Percentiles rank a stretch among this genome's conserved stretches.
These are phyloP conservation scores for Cataglyphis rosenhaueri DNA, from an alignment of 2,888 invertebrate genomes.

Conservation along the genomic window DNA sequence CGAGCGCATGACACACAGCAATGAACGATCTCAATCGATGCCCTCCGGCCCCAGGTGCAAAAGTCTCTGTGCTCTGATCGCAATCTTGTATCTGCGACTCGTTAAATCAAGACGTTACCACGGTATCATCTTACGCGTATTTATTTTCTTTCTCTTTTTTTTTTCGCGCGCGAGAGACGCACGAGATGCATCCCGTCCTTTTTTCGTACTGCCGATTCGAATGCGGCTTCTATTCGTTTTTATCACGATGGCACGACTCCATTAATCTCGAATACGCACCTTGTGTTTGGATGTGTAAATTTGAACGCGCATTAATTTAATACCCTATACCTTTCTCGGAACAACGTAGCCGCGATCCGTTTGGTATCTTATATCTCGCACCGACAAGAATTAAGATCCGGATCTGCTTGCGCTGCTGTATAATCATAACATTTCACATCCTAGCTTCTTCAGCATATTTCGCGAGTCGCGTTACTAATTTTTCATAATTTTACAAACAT, in stretches of 20 bases:
- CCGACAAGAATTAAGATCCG: conserved; percentile 11
- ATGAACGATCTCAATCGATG: conserved; percentile 76
- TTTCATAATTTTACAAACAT: background rate
- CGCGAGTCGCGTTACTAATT: background rate
- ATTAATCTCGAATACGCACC: conserved; percentile 52
- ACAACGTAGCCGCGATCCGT: conserved; percentile 43
- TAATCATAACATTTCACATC: background rate
- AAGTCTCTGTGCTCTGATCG: conserved; percentile 50
- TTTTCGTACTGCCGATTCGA: conserved; percentile 40
- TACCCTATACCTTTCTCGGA: conserved; percentile 47
- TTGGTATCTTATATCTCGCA: conserved; percentile 26
- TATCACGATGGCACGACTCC: conserved; percentile 34
- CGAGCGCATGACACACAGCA: conserved; percentile 66
- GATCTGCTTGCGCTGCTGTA: background rate
- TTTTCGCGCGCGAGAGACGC: background rate
- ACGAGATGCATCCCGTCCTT: background rate
- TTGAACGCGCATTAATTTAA: conserved; percentile 52
- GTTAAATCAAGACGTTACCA: conserved; percentile 57
- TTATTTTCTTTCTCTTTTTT: conserved; percentile 20
- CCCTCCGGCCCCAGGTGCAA: conserved; percentile 66
- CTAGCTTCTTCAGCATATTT: background rate
- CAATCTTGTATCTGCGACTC: conserved; percentile 52
- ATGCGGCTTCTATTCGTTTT: conserved; percentile 49
- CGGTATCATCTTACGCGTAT: conserved; percentile 50
- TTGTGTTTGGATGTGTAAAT: conserved; percentile 54